Evolutionary conservation across 2,797 vertebrate species (phyloP).

Genomic region (Premnoplex brunnescens): DNA sequence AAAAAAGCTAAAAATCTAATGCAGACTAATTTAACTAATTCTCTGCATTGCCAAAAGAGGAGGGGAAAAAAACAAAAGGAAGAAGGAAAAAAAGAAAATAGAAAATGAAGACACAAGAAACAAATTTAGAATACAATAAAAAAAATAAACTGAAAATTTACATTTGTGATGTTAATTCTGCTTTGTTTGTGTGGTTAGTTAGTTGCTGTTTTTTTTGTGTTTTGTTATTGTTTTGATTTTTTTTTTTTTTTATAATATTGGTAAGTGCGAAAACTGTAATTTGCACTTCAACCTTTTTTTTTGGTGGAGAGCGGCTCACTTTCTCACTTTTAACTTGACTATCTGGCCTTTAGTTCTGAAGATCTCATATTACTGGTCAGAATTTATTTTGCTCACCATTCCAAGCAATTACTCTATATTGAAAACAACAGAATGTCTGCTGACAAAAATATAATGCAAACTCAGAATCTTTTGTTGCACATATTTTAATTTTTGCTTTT

Average conservation of each 20-base stretch:
- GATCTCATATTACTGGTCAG: background rate
- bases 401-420: background rate
- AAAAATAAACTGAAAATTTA: no score
- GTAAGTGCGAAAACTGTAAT: background rate
- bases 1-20: background rate
- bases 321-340: background rate
- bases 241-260: no score
- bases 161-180: background rate
- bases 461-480: background rate
- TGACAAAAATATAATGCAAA: background rate
- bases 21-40: background rate
- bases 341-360: background rate
- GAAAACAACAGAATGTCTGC: background rate
- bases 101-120: background rate
- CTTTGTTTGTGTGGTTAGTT: fast-evolving
- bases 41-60: background rate
- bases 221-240: no score
- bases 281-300: background rate
- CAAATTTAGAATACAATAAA: background rate
- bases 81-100: no score
- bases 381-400: background rate
- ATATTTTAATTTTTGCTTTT: background rate
- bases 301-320: background rate
- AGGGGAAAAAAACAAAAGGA: background rate
- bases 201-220: background rate